Evolutionary conservation across 2,113 vertebrate species (phyloP), one percentile per base, ranked within the genome.

Genomic region (Boulengeromyrus knoepffleri): DNA sequence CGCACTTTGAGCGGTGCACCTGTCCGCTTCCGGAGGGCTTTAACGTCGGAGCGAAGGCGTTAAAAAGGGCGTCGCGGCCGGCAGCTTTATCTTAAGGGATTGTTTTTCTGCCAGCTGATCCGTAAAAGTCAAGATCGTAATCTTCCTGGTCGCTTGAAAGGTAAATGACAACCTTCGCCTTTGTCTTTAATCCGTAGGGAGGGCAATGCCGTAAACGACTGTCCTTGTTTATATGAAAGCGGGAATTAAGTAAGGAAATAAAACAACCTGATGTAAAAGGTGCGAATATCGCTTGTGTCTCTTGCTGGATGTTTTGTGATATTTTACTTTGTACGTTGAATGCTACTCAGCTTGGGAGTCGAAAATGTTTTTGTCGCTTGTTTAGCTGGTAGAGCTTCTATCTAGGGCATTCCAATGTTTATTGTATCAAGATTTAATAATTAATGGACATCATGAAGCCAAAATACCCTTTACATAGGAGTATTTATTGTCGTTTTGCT

Each of bases 371-470:
- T 47, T 84, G 17, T 47, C 21, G 80, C 36, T 46, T 84, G 39
- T 27, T 21, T 84, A 21, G 42, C 80, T 84, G 36, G 74, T 87
- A 45, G 74, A 70, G 49, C 85, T 89, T 47, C 24, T 90, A 90
- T 93, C 46, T 91, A 36, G 86, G 87, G 53, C 90, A 90, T 84
- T 84, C 91, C 6, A 85, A 42, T 89, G 0, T 91, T 87, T 89
- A 90, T 89, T 90, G 21, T 86, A 77, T 47, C 42, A 49, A 87
- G 52, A 92, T 83, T 87, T 31, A 91, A 92, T 90, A 3, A 70
- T 88, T 89, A 12, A 24, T 58, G n/a, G 8, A 9, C 50, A 24
- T 49, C 7, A 88, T 49, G 66, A 85, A 84, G 31, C 45, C 80
- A 52, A 89, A 80, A 89, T n/a, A 62, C 77, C 52, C 85, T 2